Base-by-base conservation (phyloP, 2,797 vertebrate genomes). In the Sorex maritimensis region DNA sequence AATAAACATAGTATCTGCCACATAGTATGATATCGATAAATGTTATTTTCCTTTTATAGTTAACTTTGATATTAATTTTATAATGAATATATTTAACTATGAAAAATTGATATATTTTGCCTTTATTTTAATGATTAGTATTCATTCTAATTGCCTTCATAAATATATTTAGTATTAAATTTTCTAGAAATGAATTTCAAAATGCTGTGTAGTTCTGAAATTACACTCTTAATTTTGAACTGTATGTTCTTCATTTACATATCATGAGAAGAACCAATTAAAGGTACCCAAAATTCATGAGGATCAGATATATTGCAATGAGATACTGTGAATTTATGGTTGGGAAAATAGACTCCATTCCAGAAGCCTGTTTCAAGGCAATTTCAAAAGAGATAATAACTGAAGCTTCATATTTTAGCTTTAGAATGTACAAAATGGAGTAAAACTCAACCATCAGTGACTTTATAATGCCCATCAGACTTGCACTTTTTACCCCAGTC, bases 51-150 rank as follows among this genome's bases (percentile, higher is more conserved):
- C 23, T 58, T 82, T 65, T 88, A 61, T 79, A 28, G 49, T 72
- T 78, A 78, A 23, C 41, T 14, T 78, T 61, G 58, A 61, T 61
- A 7, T 21, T 61, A 61, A 61, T 61, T n/a, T 24, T 82, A 2
- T 11, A 90, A 86, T 71, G 52, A 55, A 79, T n/a, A 55, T 86
- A 72, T 46, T 80, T 68, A 58, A n/a, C 23, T 23, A 73, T 26
- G 13, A 14, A n/a, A 14, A 92, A 78, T 74, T 92, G 24, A 58
- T 65, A 30, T 11, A 75, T 63, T 85, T 85, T 30, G 3, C 14
- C 23, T 17, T 92, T 86, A 58, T 38, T 78, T 88, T 81, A 9
- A 23, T 46, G 26, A 61, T 52, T 19, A 84, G 11, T 11, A 30
- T 69, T 69, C 67, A 30, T 69, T 69, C 28, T 65, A 49, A 68